Conservation (phyloP, 1,140 invertebrate species). For the Drosophila ambigua region DNA sequence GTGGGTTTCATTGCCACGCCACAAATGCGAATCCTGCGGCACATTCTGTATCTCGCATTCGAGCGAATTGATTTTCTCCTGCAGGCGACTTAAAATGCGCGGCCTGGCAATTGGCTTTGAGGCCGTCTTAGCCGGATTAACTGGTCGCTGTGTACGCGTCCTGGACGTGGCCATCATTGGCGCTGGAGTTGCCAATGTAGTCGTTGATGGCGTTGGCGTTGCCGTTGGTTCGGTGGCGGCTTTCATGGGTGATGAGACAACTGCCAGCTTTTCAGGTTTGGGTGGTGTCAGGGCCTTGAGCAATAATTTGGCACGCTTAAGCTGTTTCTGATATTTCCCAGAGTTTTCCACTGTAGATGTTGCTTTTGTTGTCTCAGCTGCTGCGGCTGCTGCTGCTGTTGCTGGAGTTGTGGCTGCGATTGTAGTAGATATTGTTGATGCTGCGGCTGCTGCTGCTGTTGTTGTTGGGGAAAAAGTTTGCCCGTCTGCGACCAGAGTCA, state of each 20-base stretch:
- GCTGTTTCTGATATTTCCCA: conserved; percentile 76
- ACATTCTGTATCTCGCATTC: conserved; percentile 87
- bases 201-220: conserved; percentile 11
- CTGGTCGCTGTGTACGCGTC: conserved; percentile 29
- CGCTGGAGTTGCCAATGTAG: conserved; percentile 19
- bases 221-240: conserved; percentile 18
- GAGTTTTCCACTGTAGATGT: conserved; percentile 26
- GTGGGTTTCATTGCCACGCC: conserved; percentile 88
- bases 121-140: conserved; percentile 73
- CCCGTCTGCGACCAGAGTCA: conserved; percentile 33
- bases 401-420: conserved; percentile 13
- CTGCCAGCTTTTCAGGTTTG: conserved; percentile 56
- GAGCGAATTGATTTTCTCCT: conserved; percentile 86
- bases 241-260: conserved; percentile 57
- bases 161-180: conserved; percentile 24
- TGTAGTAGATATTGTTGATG: conserved; percentile 23
- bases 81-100: conserved; percentile 83
- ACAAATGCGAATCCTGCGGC: conserved; percentile 86
- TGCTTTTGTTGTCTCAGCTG: conserved; percentile 17
- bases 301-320: conserved; percentile 81
- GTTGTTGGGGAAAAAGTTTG: conserved; percentile 55
- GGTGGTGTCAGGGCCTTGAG: conserved; percentile 67
- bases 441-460: conserved; percentile 26
- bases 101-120: conserved; percentile 80
- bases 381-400: conserved; percentile 5